phyloP scores from a whole-genome alignment of 2,888 invertebrate species.

The Athalia rosae region DNA sequence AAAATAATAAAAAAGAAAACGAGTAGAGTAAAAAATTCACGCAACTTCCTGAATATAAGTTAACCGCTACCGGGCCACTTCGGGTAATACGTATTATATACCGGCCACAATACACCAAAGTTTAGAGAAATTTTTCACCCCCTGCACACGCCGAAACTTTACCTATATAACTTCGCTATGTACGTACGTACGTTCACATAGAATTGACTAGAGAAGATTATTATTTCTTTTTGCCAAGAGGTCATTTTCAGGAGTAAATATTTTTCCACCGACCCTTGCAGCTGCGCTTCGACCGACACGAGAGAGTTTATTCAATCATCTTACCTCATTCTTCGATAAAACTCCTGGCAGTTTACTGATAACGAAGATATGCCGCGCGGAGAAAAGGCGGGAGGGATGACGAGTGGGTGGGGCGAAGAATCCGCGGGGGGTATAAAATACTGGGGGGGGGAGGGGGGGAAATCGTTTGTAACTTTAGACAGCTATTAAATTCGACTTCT shows the following conservation, averaged over 20 bases:
- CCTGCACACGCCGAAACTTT: not conserved
- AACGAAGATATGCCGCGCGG: slow-evolving; percentile 1
- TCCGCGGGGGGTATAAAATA: no score
- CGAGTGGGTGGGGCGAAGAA: no score
- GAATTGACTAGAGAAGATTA: no score
- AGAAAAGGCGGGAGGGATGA: not conserved
- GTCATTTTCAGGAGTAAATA: not conserved
- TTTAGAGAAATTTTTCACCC: not conserved
- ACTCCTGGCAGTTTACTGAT: slow-evolving; percentile 10
- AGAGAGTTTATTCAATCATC: slow-evolving; percentile 22
- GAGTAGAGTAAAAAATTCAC: not conserved
- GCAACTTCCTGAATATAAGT: not conserved
- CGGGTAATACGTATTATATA: no score
- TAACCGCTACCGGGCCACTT: not conserved
- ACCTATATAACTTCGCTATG: no score
- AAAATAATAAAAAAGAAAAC: no score
- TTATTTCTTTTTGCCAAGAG: not conserved
- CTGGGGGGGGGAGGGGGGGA: slow-evolving; percentile 11
- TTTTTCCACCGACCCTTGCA: not conserved
- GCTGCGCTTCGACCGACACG: not conserved
- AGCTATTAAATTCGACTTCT: slow-evolving; percentile 65
- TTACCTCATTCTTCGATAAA: slow-evolving; percentile 31
- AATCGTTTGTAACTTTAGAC: slow-evolving; percentile 60
- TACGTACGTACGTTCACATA: no score
- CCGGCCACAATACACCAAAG: not conserved